Base-by-base conservation (phyloP, 2,113 vertebrate genomes). In the Antechinus stuartii region DNA sequence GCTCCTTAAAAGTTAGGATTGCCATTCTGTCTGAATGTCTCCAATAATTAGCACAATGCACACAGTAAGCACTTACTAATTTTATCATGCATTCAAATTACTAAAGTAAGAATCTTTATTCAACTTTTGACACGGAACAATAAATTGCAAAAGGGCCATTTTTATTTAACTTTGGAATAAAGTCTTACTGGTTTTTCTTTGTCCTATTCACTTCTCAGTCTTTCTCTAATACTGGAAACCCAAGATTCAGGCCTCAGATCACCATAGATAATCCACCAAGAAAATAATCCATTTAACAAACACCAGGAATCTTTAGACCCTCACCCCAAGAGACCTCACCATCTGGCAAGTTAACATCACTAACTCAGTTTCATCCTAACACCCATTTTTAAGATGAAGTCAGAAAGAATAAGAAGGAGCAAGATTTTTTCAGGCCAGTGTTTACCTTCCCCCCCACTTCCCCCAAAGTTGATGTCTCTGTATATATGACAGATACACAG, bases 121-220 rank as follows among this genome's bases (percentile, higher is more conserved):
- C 94, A n/a, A 76, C 93, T 94, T 56, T 25, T 91, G 89, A 91
- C 95, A 52, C 26, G 91, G 89, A 68, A 46, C 54, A 92, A 97
- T 19, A 92, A 10, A 56, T 90, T 92, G 91, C 47, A 56, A 47
- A 52, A 91, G 93, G 92, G 50, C 55, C 46, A 46, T 91, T 54
- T 90, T 95, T 42, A 52, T 91, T 52, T 47, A 54, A 8, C 16
- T 93, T 89, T 94, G 42, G 30, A 92, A 92, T 89, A 68, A 11
- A 76, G 90, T 93, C 57, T 68, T 14, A 23, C 47, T n/a, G 35
- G 19, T 6, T 5, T 84, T 84, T 23, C 68, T 84, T 84, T 84
- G n/a, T 42, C 68, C 68, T 19, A 53, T 16, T 91, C 12, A 0
- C 54, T 56, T 92, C 5, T 30, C 52, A 56, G 46, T 7, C 47